Evolutionary conservation across 1,140 invertebrate species (phyloP), one percentile per base, ranked within the genome.

Genomic region (Ptiloglossa arizonensis): DNA sequence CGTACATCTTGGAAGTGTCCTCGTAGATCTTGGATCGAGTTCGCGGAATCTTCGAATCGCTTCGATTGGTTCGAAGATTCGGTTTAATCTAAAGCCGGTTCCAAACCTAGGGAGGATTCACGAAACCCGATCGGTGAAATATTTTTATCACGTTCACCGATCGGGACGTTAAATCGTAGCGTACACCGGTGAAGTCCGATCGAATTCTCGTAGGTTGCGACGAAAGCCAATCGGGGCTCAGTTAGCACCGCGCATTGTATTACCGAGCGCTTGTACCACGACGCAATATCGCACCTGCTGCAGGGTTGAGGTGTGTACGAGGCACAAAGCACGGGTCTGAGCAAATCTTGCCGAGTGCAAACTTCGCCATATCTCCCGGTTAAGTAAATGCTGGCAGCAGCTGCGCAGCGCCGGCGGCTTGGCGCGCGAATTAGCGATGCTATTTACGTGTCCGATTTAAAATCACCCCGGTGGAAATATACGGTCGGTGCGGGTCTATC

Each of bases 271-370:
- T 54, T 73, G 63, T 75, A 83, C 46, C 41, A 24, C 22, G 68
- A 52, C 68, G 72, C 83, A 83, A 83, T 83, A 83, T 84, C 82
- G 81, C 83, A 82, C 75, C 82, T 85, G 83, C 41, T 60, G 50
- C 46, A 48, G 50, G 29, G 66, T 79, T 35, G 74, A 64, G 59
- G 56, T 75, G 50, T 85, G 46, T 69, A 79, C 82, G 72, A 67
- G 75, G 78, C 59, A 77, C 67, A 82, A 85, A 86, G 71, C 70
- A n/a, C 57, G 17, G 27, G 67, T 74, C 67, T 60, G 82, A 68
- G 83, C 69, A 82, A 86, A 86, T 85, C 70, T 85, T 75, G 79
- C 32, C 60, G 50, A 82, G 73, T 38, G 46, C 62, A 72, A 79
- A 78, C 79, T 72, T 78, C 74, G 73, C 46, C 27, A 32, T 64